Evolutionary conservation across 2,888 invertebrate species (phyloP), one percentile per base, ranked within the genome.

Genomic region (Nineta flava): DNA sequence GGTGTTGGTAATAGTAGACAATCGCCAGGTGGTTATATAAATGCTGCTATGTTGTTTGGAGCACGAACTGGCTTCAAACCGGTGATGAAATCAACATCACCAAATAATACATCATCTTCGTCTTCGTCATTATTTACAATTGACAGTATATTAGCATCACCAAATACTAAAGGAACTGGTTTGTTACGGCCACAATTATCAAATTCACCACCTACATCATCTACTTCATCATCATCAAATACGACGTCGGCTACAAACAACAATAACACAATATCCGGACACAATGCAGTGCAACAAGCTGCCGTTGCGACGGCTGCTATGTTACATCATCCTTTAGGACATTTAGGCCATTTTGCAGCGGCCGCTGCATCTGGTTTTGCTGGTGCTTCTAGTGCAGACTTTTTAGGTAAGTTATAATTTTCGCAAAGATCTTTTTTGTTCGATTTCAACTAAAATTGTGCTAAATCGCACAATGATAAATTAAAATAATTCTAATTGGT

Each of bases 61-160:
- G 10, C 19, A n/a, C 44, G 44, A 26, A 13, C 44, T 10, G 44
- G n/a, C 3, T 44, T 26, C 10, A 19, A 19, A 26, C 21, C 44
- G 16, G 19, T 26, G 26, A 19, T 26, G 9, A 21, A 19, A 13
- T 44, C 44, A n/a, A 19, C 19, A 44, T 26, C 44, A 9, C 13
- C 44, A 2, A 42, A 16, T n/a, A 19, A 16, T n/a, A 44, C 26
- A 12, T 44, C 44, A 3, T 13, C 19, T 16, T 26, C 44, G 13
- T 13, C 19, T 17, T 70, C 76, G 17, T 80, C 81, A 5, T 73
- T 87, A 53, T 88, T 88, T 66, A 88, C 87, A 58, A 88, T 88
- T 61, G 88, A 88, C 68, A 87, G 87, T 68, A 87, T 88, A 59
- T 70, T 88, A 64, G 86, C 86, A 46, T 4, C 47, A 19, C 13